Evolutionary conservation across 2,113 vertebrate genomes (phyloP), one percentile per base, ranked within the genome.

Genomic region (Pipa parva): DNA sequence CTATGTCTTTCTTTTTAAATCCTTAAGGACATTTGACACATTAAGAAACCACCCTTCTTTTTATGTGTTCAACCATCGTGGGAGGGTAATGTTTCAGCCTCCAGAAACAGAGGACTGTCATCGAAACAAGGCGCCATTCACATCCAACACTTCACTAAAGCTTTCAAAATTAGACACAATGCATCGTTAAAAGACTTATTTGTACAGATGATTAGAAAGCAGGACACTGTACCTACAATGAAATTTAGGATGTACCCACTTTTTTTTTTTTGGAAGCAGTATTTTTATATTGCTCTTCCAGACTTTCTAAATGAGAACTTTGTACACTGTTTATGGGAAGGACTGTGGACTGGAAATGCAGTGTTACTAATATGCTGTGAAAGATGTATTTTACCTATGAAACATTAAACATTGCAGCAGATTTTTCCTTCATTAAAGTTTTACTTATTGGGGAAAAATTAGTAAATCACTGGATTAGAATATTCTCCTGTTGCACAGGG

Each of bases 41-140:
- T 90, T 98, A 91, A 93, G 93, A 84, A 99, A 99, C 84, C 96
- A 97, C 59, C 96, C 94, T 0, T 99, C 95, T 58, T 99, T 98
- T 85, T 98, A 97, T 80, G 88, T 97, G 73, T 99, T 99, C 89
- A 98, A 98, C 75, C 95, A 99, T 77, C 90, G 94, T 65, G 96
- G 95, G 68, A 86, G 92, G 80, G 86, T 95, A 76, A 79, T 98
- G 59, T 97, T 96, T 85, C 84, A 86, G 76, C 74, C 91, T 39
- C 88, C 89, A 1, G 92, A 96, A 62, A 82, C 89, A 71, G 85
- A 90, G 76, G 79, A 79, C 77, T 81, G 88, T 29, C 89, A 90
- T 71, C 85, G 80, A 83, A 92, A 84, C 73, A 86, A 90, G 81
- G 89, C 94, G 77, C 88, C 86, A 26, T 83, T 93, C 75, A 87